Evolutionary conservation across 2,797 vertebrate genomes (phyloP), one percentile per base, ranked within the genome.

Genomic region (Trachurus trachurus): DNA sequence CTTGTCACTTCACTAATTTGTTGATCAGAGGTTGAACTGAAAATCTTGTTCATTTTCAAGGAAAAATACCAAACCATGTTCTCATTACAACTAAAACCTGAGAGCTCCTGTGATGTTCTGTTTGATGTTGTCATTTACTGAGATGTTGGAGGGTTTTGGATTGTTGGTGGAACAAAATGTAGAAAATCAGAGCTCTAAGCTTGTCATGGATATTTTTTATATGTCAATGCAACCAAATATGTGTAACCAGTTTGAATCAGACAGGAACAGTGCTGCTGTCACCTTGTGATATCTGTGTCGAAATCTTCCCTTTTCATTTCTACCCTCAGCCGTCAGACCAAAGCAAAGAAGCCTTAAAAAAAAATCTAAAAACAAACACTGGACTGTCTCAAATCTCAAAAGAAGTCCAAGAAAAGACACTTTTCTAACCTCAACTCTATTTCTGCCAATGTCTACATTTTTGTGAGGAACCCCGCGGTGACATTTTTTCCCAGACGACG

Each of bases 391-490:
- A 67, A 67, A 42, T 31, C 63, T 76, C 15, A 68, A 58, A 29
- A 61, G 40, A 70, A 49, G 39, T 17, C 45, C 34, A 13, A 13
- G 44, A 54, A 74, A 61, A 19, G 62, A 74, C 59, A 4, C 56
- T 16, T 78, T 72, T 40, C 49, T 31, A 58, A 69, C 45, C 54
- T 34, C 52, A 0, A 19, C 31, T 47, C 64, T 19, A 8, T 44
- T 47, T 42, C 50, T 10, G 6, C 47, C 59, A 47, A 49, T 26
- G 66, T 67, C 59, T 12, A 40, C 39, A 16, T 68, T 50, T 62
- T 65, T 67, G n/a, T 1, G 29, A 66, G 71, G 71, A 82, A 74
- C 70, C 77, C 72, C 45, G 57, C 47, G 47, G 70, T 34, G 80
- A 78, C 76, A 54, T 64, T 83, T 74, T 53, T 47, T 60, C 66